These are phyloP conservation scores for Takifugu flavidus DNA, from an alignment of 2,113 vertebrate genomes.

Conservation along the genomic window DNA sequence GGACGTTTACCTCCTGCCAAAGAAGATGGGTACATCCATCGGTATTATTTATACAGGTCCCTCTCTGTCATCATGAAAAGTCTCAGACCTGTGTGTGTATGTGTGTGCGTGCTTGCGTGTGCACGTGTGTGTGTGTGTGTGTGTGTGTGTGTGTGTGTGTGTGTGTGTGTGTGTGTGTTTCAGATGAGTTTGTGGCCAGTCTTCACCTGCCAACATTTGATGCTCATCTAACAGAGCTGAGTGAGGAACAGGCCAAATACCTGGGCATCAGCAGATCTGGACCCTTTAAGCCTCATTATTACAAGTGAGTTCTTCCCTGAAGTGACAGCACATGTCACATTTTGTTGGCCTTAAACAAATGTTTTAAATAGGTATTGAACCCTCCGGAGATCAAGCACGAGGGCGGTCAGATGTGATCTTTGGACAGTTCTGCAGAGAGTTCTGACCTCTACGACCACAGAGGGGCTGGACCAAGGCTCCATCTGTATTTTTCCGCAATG, in stretches of 20 bases:
- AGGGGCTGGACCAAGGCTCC: not conserved
- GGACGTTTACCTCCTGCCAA: slow-evolving; percentile 89
- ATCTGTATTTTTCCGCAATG: not conserved
- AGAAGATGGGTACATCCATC: slow-evolving; percentile 88
- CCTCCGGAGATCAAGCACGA: not conserved
- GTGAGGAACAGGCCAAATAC: slow-evolving; percentile 57
- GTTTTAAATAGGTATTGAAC: slow-evolving; percentile 43
- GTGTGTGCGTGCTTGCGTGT: not conserved
- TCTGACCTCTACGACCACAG: slow-evolving; percentile 21
- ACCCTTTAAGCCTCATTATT: slow-evolving; percentile 64
- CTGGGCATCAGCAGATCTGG: slow-evolving; percentile 57
- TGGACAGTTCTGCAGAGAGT: slow-evolving; percentile 1
- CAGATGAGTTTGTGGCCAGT: slow-evolving; percentile 66
- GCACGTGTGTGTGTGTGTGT: not conserved
- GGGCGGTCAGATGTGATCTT: not conserved
- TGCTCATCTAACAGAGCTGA: slow-evolving; percentile 61
- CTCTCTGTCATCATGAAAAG: not conserved
- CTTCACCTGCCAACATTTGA: slow-evolving; percentile 61
- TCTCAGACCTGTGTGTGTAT: not conserved
- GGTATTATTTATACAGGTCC: not conserved
- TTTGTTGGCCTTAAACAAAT: not conserved
- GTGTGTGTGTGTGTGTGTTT: not conserved
- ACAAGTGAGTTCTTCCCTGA: slow-evolving; percentile 34
- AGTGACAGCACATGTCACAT: too few species aligned
- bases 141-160: not conserved